Percentiles rank a stretch among this genome's conserved stretches.
phyloP scores from a whole-genome alignment of 2,113 vertebrate species.

The Corythaixoides concolor region DNA sequence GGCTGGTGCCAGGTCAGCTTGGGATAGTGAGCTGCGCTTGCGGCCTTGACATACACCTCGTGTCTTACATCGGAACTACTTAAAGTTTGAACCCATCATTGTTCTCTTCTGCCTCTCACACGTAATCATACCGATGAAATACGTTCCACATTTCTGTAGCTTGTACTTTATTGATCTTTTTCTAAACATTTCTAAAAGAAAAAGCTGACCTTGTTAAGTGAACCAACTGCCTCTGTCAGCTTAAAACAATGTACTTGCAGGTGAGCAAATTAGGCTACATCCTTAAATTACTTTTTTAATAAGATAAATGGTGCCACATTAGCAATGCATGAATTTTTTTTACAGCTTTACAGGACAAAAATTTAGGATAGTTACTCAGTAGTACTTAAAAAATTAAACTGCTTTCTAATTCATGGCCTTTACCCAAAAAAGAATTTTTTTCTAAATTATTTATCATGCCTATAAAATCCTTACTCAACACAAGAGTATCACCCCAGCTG shows the following conservation, averaged over 20 bases:
- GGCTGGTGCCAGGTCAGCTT: background rate
- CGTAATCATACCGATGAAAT: background rate
- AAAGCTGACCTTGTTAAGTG: background rate
- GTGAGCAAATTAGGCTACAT: background rate
- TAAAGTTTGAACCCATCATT: background rate
- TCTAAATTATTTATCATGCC: background rate
- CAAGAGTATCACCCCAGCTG: background rate
- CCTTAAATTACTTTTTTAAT: background rate
- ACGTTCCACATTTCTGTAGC: background rate
- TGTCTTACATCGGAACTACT: background rate
- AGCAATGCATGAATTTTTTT: background rate
- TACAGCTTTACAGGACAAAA: background rate
- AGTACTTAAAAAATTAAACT: background rate
- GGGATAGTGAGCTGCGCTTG: fast-evolving
- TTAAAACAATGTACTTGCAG: background rate
- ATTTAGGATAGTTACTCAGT: background rate
- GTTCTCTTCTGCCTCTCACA: background rate
- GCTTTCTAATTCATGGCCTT: background rate
- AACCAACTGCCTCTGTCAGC: background rate
- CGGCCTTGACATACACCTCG: background rate
- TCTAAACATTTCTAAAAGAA: background rate
- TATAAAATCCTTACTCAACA: background rate
- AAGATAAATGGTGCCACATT: background rate
- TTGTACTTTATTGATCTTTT: background rate
- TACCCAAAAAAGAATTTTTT: background rate